Percentiles rank a stretch among this genome's conserved stretches.
These are phyloP conservation scores for Danionella cerebrum DNA, from an alignment of 2,113 vertebrate genomes.

Conservation along the genomic window DNA sequence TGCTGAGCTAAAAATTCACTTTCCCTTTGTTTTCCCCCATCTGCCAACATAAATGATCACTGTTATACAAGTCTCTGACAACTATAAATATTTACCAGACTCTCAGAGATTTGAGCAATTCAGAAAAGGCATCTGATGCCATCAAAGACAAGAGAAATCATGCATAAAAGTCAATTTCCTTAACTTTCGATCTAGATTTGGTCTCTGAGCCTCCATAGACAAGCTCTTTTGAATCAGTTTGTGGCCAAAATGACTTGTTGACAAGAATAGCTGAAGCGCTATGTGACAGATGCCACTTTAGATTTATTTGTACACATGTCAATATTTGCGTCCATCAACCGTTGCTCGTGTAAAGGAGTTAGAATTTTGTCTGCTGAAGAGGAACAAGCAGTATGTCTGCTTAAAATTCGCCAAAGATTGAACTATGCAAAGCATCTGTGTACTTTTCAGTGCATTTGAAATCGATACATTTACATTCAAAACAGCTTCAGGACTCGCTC, in stretches of 20 bases:
- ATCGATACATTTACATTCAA: neutral
- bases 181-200: neutral
- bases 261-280: neutral
- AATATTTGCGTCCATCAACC: slow-evolving; percentile 20
- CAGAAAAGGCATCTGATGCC: neutral
- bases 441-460: neutral
- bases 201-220: neutral
- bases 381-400: neutral
- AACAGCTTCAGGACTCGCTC: neutral
- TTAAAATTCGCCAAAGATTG: neutral
- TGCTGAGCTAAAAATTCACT: neutral
- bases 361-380: neutral
- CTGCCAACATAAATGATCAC: slow-evolving; percentile 13
- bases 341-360: neutral
- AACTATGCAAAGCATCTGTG: neutral
- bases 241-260: neutral
- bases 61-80: neutral
- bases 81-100: neutral
- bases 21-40: slow-evolving; percentile 1
- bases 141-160: neutral
- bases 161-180: neutral
- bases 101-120: neutral
- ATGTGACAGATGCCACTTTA: slow-evolving; percentile 26
- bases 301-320: slow-evolving; percentile 31
- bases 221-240: neutral